Base-by-base conservation (phyloP, 1,140 invertebrate genomes). In the Scaptodrosophila lebanonensis region DNA sequence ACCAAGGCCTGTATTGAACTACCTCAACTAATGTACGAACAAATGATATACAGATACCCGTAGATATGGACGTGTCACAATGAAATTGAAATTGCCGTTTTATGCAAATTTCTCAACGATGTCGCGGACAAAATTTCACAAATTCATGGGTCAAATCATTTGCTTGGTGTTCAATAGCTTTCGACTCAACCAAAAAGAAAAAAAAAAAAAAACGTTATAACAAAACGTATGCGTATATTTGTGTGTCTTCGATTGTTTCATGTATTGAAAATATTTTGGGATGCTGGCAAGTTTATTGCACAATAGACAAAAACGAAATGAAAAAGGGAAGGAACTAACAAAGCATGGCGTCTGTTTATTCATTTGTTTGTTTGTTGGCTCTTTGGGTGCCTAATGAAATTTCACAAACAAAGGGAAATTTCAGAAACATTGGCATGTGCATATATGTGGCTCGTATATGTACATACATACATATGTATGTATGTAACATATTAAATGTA, bases 131-230 rank as follows among this genome's bases (percentile, higher is more conserved):
- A 69, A 71, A 71, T 71, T 71, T 70, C 66, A 67, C 51, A 64
- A 66, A 66, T 44, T 53, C 67, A 58, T 66, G 64, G 51, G 54
- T 70, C 59, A 77, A 77, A 62, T 75, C 47, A 63, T 66, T 30
- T 44, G 8, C 13, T 15, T 9, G 57, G 76, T 64, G 59, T 59
- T 47, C 65, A 72, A 77, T 72, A 57, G 38, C 59, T 20, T 29
- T 35, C 3, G 12, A 3, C 12, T 18, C 13, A 33, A 27, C 13
- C 33, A 29, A 44, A 8, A 20, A 44, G 20, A 13, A 15, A 43
- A 62, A 38, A 30, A 36, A 38, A 7, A 45, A 29, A 29, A 1
- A 8, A 3, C 4, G 17, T 20, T 3, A 32, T 27, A 44, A 32
- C 5, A 4, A 45, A 52, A 27, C 2, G 7, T n/a, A n/a, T n/a